phyloP scores from a whole-genome alignment of 2,113 vertebrate genomes.

The Elgaria multicarinata region DNA sequence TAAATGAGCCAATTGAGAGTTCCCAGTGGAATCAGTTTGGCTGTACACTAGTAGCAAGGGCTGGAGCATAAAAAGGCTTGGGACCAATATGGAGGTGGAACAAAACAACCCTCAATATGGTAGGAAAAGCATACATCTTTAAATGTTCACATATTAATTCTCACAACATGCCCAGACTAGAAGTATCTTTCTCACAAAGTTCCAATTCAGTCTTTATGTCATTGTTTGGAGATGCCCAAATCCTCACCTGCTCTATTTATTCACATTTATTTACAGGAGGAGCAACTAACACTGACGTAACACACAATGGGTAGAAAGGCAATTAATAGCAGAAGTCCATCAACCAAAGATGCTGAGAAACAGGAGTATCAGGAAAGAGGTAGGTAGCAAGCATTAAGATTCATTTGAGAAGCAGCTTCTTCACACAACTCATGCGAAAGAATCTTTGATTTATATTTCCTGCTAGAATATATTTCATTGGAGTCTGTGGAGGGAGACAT shows the following conservation, averaged over 20 bases:
- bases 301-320: not conserved
- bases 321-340: not conserved
- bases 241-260: not conserved
- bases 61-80: not conserved
- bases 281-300: not conserved
- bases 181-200: not conserved
- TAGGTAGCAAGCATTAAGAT: not conserved
- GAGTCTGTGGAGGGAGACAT: not conserved
- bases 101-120: not conserved
- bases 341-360: not conserved
- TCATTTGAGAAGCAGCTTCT: not conserved
- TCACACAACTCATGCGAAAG: not conserved
- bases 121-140: not conserved
- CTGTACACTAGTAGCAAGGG: not conserved
- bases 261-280: not conserved
- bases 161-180: too few relatives aligned
- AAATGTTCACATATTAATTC: too few relatives aligned
- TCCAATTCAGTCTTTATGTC: not conserved
- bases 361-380: not conserved
- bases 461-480: not conserved
- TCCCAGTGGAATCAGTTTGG: not conserved
- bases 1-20: not conserved
- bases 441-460: not conserved
- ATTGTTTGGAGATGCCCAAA: not conserved
- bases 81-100: not conserved